These are phyloP conservation scores for Acanthosepion pharaonis DNA, from an alignment of 2,888 invertebrate species.

Conservation along the genomic window DNA sequence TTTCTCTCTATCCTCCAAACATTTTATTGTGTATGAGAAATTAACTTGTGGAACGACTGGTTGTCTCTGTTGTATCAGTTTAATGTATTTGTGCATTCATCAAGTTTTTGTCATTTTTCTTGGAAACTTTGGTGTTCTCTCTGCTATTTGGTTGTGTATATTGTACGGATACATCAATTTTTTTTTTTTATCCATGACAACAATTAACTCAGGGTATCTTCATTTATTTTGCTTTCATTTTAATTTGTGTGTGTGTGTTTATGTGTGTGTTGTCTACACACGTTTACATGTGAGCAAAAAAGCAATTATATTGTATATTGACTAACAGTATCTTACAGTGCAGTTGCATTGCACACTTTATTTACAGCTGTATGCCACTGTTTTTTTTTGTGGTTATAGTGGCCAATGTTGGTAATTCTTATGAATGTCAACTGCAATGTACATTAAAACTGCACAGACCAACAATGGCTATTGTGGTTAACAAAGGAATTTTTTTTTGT, in stretches of 20 bases:
- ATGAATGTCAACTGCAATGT: not conserved
- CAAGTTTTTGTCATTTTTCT: no score
- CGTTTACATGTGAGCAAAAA: not conserved
- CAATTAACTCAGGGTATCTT: not conserved
- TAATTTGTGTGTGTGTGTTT: not conserved
- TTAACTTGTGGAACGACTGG: no score
- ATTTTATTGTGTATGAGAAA: not conserved
- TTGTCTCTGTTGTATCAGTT: no score
- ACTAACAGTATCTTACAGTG: conserved; percentile 11
- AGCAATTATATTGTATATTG: not conserved
- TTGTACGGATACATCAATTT: not conserved
- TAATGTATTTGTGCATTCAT: no score
- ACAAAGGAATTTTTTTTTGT: not conserved
- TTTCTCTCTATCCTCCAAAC: not conserved
- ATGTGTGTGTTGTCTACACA: not conserved
- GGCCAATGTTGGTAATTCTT: no score
- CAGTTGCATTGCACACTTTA: not conserved
- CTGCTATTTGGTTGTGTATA: no score
- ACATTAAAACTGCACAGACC: conserved; percentile 1
- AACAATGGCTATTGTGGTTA: not conserved
- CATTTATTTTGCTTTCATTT: conserved; percentile 23
- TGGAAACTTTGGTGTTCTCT: no score
- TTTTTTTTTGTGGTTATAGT: no score
- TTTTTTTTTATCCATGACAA: not conserved
- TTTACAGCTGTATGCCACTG: no score